Percentiles rank a stretch among this genome's conserved stretches.
phyloP scores from a whole-genome alignment of 2,888 invertebrate genomes.

The Amblyjoppa fuscipennis region DNA sequence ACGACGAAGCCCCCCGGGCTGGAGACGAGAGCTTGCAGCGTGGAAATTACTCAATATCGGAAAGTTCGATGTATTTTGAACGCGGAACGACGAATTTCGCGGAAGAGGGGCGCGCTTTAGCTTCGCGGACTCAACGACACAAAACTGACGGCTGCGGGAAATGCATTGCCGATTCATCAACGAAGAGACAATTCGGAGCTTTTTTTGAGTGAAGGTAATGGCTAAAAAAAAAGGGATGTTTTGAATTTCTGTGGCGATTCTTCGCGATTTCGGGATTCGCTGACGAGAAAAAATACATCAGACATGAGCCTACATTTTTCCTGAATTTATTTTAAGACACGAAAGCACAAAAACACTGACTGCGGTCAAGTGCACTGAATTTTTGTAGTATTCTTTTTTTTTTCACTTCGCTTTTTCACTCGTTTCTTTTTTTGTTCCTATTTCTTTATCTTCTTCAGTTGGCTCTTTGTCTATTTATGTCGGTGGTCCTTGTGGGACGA shows the following conservation, averaged over 20 bases:
- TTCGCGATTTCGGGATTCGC: no score
- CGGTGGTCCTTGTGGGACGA: constrained; percentile 46
- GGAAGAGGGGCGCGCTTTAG: neutral
- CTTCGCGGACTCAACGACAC: neutral
- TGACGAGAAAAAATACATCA: no score
- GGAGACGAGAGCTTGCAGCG: neutral
- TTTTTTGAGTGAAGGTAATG: no score
- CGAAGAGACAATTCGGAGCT: no score
- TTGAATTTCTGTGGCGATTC: no score
- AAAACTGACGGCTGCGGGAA: neutral
- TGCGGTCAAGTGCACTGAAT: constrained; percentile 4
- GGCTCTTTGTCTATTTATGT: constrained; percentile 20
- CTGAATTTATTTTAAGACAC: neutral
- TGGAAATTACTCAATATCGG: neutral
- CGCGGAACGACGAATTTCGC: neutral
- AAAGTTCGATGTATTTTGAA: constrained; percentile 15
- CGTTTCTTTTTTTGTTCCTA: neutral
- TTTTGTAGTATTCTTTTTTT: neutral
- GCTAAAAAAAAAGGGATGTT: no score
- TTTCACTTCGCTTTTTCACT: constrained; percentile 12
- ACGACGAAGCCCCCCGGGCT: neutral
- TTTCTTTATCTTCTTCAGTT: constrained; percentile 20
- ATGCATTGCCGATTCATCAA: neutral
- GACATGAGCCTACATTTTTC: neutral
- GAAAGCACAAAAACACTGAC: neutral